Base-by-base conservation (phyloP, 2,888 invertebrate genomes). In the Dryobota labecula region DNA sequence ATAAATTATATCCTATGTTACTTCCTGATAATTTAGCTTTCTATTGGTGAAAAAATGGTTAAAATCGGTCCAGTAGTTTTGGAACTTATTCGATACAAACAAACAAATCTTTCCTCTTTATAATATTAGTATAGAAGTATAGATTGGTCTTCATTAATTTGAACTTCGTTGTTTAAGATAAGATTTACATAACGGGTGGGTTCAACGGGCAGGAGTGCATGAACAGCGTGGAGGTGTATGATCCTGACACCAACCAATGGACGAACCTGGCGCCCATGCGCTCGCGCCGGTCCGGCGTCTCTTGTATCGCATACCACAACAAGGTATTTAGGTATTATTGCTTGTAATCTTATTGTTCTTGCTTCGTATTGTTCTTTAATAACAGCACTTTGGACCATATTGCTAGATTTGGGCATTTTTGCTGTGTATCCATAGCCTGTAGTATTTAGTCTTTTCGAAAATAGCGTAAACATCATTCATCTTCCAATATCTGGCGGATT, bases 191-290 rank as follows among this genome's bases (percentile, higher is more conserved):
- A 83, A 97, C 97, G 66, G 99, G 99, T 2, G 99, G 99, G 0
- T 99, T 98, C 92, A 99, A 99, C 91, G 99, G 99, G 0, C 98
- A 98, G 89, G 98, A 98, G 89, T 98, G 98, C 89, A 97, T 98
- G 96, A 98, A 97, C 91, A 97, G 98, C 33, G 98, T 97, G 4
- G 98, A 98, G 90, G 96, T 98, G 64, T 98, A 98, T 92, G 97
- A 98, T 86, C 97, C 98, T 0, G 97, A 97, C 72, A 96, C 97
- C 9, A 98, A 98, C 93, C 98, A 98, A 89, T 98, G 98, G 98
- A 97, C 98, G 0, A 95, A 98, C 85, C 97, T 99, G 75, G 97
- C 98, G 70, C 96, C 98, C 82, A 91, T 98, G 99, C 97, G 98
- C 87, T 98, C 97, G 38, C 96, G 98, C 18, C 97, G 99, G 60